Conservation (phyloP, 2,797 vertebrate genomes). For the Chelidonichthys spinosus region DNA sequence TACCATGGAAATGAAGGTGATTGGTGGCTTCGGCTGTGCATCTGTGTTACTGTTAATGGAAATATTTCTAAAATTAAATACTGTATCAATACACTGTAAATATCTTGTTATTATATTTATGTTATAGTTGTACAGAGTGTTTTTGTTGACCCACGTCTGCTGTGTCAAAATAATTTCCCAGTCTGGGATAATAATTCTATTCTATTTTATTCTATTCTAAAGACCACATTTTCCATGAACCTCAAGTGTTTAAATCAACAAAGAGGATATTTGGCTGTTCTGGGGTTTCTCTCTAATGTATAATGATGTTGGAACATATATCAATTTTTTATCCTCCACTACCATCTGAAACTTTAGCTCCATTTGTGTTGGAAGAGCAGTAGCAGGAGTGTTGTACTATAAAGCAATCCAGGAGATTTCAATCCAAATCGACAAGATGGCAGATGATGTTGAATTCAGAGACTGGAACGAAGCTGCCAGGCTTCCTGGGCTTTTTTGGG, state of each 20-base stretch:
- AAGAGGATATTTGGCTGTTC: constrained; percentile 30
- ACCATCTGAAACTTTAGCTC: constrained; percentile 9
- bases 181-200: too few relatives aligned
- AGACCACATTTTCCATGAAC: constrained; percentile 24
- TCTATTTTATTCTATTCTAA: not conserved
- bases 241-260: constrained; percentile 1
- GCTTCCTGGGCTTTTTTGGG: constrained; percentile 31
- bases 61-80: constrained; percentile 21
- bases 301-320: constrained; percentile 37
- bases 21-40: not conserved
- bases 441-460: constrained; percentile 22
- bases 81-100: too few relatives aligned
- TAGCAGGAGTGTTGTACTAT: constrained; percentile 4
- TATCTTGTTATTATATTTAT: too few relatives aligned
- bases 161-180: too few relatives aligned
- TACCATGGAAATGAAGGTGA: constrained; percentile 25
- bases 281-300: constrained; percentile 2
- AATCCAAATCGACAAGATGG: constrained; percentile 37
- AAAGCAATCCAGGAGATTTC: constrained; percentile 14
- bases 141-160: too few relatives aligned
- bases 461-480: constrained; percentile 29
- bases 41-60: constrained; percentile 21
- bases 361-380: constrained; percentile 4
- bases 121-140: too few relatives aligned
- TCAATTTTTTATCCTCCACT: constrained; percentile 19